Percentiles rank a stretch among this genome's conserved stretches.
These are phyloP conservation scores for Dasysyrphus tricinctus DNA, from an alignment of 2,888 invertebrate species.

Conservation along the genomic window DNA sequence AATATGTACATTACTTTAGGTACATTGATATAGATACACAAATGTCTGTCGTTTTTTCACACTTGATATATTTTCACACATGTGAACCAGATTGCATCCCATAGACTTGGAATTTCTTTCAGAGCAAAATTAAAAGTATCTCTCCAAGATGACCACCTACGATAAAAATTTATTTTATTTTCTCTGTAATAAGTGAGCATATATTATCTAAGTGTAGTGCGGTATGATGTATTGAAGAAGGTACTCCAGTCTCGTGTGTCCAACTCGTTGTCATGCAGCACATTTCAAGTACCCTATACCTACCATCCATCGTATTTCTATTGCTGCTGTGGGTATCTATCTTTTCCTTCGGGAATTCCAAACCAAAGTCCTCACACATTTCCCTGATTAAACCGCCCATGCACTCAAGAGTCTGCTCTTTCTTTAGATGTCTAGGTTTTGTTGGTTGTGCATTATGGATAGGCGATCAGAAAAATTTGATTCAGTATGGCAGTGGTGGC, in stretches of 20 bases:
- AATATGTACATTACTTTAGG: neutral
- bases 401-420: conserved; percentile 1
- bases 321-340: conserved; percentile 38
- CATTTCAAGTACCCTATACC: conserved; percentile 9
- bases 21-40: neutral
- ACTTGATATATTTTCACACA: conserved; percentile 19
- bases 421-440: neutral
- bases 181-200: conserved; percentile 56
- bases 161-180: conserved; percentile 49
- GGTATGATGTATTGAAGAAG: neutral
- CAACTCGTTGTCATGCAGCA: conserved; percentile 17
- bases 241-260: conserved; percentile 10
- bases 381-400: conserved; percentile 35
- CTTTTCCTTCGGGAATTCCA: conserved; percentile 49
- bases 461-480: conserved; percentile 4
- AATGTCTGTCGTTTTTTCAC: conserved; percentile 9
- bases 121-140: conserved; percentile 41
- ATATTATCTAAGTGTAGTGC: neutral
- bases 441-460: neutral
- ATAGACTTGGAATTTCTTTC: conserved; percentile 9
- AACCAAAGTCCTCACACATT: conserved; percentile 15
- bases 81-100: conserved; percentile 56
- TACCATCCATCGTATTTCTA: conserved; percentile 28
- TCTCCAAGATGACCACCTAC: conserved; percentile 64
- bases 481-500: neutral